phyloP scores from a whole-genome alignment of 2,113 vertebrate genomes.

The Xiphophorus hellerii region DNA sequence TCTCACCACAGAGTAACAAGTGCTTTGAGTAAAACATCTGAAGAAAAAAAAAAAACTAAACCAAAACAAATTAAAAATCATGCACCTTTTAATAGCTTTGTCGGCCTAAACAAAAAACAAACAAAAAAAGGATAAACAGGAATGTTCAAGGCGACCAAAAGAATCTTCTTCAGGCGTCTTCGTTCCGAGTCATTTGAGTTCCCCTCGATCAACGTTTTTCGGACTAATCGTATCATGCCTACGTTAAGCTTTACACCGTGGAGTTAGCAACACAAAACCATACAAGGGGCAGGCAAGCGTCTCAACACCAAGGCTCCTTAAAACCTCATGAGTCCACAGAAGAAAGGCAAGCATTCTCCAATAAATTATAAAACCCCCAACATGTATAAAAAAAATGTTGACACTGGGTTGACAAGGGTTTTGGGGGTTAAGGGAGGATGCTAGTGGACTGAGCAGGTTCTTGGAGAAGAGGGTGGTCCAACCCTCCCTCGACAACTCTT shows the following conservation, averaged over 20 bases:
- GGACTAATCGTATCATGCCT: conserved; percentile 77
- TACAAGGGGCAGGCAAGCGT: conserved; percentile 78
- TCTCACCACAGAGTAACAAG: conserved; percentile 84
- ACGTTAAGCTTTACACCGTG: conserved; percentile 76
- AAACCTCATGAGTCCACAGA: conserved; percentile 58
- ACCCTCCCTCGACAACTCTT: conserved; percentile 17
- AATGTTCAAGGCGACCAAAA: conserved; percentile 80
- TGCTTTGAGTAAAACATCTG: conserved; percentile 77
- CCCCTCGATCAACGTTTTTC: conserved; percentile 55
- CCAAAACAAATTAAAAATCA: conserved; percentile 69
- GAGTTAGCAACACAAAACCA: conserved; percentile 80
- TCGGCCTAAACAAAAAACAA: conserved; percentile 71
- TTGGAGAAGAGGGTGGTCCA: conserved; percentile 38
- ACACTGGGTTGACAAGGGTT: conserved; percentile 36
- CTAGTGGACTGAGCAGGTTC: conserved; percentile 57
- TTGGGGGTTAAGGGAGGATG: conserved; percentile 9
- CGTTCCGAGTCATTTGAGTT: conserved; percentile 53
- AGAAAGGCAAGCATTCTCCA: conserved; percentile 73
- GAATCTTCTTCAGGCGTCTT: conserved; percentile 52
- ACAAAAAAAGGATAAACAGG: conserved; percentile 20
- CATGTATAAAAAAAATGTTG: conserved; percentile 69
- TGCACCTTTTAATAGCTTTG: conserved; percentile 80
- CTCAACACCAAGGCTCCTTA: conserved; percentile 72
- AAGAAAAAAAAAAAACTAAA: conserved; percentile 57
- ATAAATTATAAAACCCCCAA: conserved; percentile 68